Evolutionary conservation across 2,888 invertebrate species (phyloP).

Genomic region (Cephus spinipes): DNA sequence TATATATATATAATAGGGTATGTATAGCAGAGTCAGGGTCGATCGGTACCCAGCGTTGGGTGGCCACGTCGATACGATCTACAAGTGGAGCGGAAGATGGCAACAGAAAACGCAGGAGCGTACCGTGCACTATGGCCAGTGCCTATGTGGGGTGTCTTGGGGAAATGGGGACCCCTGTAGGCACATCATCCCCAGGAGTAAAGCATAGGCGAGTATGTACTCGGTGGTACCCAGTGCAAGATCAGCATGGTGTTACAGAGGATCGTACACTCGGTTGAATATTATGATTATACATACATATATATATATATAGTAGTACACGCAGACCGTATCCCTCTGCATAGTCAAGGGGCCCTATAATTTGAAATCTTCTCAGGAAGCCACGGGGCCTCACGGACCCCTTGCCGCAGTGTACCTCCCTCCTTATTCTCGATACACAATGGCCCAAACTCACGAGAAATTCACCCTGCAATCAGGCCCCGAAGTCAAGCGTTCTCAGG

Average conservation of each 20-base stretch:
- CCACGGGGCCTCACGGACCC: slow-evolving; percentile 23
- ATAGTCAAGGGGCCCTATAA: slow-evolving; percentile 40
- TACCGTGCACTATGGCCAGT: slow-evolving; percentile 10
- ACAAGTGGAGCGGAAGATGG: slow-evolving; percentile 46
- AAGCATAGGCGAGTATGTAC: neutral
- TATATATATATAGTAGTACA: no score
- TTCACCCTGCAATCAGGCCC: slow-evolving; percentile 65
- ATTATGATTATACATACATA: neutral
- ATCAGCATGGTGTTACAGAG: neutral
- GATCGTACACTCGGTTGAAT: neutral
- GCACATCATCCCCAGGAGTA: slow-evolving; percentile 9
- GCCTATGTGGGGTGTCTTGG: slow-evolving; percentile 30
- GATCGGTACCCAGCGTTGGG: slow-evolving; percentile 56
- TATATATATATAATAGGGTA: neutral
- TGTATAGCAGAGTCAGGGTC: slow-evolving; percentile 1
- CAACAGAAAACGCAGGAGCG: slow-evolving; percentile 15
- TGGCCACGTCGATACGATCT: slow-evolving; percentile 58
- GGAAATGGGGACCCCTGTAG: slow-evolving; percentile 26
- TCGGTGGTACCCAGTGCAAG: neutral
- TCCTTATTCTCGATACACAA: slow-evolving; percentile 60
- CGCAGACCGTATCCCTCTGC: neutral
- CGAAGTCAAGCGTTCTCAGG: slow-evolving; percentile 63
- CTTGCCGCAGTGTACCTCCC: slow-evolving; percentile 62
- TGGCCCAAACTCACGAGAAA: slow-evolving; percentile 63
- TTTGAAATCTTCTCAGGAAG: slow-evolving; percentile 62